phyloP scores from a whole-genome alignment of 2,797 vertebrate genomes.

The Psittacula derbiana region DNA sequence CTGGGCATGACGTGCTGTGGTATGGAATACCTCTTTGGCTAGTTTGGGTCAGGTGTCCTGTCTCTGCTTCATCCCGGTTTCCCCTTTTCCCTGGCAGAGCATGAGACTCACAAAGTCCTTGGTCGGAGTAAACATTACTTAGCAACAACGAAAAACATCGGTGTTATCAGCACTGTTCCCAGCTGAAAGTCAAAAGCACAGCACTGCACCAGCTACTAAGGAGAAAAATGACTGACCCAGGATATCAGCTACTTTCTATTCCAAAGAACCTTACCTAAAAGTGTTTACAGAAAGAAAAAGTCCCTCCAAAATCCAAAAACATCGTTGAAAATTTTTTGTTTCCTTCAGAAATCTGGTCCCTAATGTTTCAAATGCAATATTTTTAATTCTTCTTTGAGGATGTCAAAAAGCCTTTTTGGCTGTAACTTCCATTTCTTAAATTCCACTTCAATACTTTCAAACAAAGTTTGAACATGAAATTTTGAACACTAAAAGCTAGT shows the following conservation, averaged over 20 bases:
- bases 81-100: too few relatives aligned
- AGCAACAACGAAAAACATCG: too few relatives aligned
- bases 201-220: too few relatives aligned
- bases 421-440: neutral
- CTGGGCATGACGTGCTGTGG: too few relatives aligned
- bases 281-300: fast-evolving
- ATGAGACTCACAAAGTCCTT: too few relatives aligned
- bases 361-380: neutral
- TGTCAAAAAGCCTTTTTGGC: neutral
- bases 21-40: too few relatives aligned
- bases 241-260: neutral
- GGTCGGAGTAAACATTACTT: too few relatives aligned
- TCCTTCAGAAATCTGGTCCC: neutral
- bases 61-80: too few relatives aligned
- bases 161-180: too few relatives aligned
- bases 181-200: too few relatives aligned
- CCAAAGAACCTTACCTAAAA: neutral
- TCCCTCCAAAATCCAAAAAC: neutral
- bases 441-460: neutral
- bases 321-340: neutral
- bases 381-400: neutral
- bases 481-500: neutral
- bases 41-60: too few relatives aligned
- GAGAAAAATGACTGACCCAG: too few relatives aligned
- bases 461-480: neutral